Evolutionary conservation across 2,113 vertebrate genomes (phyloP).

Genomic region (Indicator maculatus): DNA sequence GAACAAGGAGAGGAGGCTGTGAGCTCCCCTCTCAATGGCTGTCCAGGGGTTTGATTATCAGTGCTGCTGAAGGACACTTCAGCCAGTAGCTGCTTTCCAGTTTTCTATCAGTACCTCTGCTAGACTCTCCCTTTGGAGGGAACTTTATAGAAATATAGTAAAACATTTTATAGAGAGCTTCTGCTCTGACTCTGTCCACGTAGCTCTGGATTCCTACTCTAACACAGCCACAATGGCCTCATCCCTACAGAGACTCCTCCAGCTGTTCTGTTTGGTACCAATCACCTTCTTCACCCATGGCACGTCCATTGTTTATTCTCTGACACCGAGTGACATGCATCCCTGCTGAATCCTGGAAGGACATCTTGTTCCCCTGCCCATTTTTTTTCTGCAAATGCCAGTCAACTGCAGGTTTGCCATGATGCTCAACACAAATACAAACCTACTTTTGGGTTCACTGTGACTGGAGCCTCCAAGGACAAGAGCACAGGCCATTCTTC

Average conservation of each 20-base stretch:
- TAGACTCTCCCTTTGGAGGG: neutral
- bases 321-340: neutral
- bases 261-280: neutral
- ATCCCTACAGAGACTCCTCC: neutral
- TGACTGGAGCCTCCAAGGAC: neutral
- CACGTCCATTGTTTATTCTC: neutral
- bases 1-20: neutral
- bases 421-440: neutral
- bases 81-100: neutral
- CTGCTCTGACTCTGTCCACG: neutral
- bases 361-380: neutral
- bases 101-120: neutral
- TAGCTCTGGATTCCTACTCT: neutral
- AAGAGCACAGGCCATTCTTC: neutral
- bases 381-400: neutral
- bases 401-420: rapidly evolving
- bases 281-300: rapidly evolving
- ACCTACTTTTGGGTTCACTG: neutral
- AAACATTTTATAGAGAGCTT: neutral
- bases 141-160: neutral
- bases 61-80: neutral
- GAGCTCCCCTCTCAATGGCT: neutral
- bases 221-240: neutral
- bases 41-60: neutral
- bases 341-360: neutral